phyloP scores from a whole-genome alignment of 1,140 invertebrate species.

The Monomorium pharaonis region DNA sequence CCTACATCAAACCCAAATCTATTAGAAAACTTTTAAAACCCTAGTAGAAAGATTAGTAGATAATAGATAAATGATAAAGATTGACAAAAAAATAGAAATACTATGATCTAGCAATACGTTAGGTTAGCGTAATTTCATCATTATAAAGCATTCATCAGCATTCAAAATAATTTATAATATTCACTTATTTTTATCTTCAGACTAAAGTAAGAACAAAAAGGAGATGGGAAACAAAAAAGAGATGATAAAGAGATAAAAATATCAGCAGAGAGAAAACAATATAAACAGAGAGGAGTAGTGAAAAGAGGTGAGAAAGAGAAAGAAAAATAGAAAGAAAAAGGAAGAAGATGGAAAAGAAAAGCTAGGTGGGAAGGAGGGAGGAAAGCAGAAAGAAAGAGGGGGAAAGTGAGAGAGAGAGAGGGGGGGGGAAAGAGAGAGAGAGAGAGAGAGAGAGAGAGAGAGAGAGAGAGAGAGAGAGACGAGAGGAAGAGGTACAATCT shows the following conservation, averaged over 20 bases:
- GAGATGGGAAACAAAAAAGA: background rate
- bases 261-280: too few relatives aligned
- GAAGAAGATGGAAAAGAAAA: too few relatives aligned
- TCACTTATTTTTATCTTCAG: constrained; percentile 67
- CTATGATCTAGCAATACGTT: constrained; percentile 50
- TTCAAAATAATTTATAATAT: constrained; percentile 64
- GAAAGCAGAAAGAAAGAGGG: background rate
- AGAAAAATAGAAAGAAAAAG: background rate
- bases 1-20: background rate
- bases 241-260: background rate
- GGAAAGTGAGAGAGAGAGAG: background rate
- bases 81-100: constrained; percentile 52
- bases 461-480: background rate
- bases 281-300: too few relatives aligned
- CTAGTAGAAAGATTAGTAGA: background rate
- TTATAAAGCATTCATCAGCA: constrained; percentile 59
- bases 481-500: constrained; percentile 55
- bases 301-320: background rate
- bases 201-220: background rate
- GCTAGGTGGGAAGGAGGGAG: background rate
- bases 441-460: background rate
- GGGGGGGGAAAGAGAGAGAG: background rate
- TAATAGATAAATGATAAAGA: constrained; percentile 58
- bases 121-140: constrained; percentile 60
- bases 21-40: background rate